Base-by-base conservation (phyloP, 2,888 invertebrate species). In the Trichopoda pennipes region DNA sequence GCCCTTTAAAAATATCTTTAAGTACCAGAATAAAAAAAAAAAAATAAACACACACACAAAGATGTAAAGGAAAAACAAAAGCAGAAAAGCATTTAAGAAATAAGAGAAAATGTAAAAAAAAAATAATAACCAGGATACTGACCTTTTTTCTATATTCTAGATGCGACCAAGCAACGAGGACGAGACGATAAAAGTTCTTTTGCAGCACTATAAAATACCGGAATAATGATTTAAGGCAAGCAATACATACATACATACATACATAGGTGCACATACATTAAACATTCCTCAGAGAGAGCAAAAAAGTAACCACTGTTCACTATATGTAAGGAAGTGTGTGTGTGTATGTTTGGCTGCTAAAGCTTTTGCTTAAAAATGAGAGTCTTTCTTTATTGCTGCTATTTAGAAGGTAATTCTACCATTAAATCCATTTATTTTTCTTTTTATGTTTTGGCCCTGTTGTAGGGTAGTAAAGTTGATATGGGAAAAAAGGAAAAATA, bases 51-150 rank as follows among this genome's bases (percentile, higher is more conserved):
- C n/a, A n/a, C n/a, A 42, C 17, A 14, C 23, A 28, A 38, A 68
- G 47, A 53, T 58, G 49, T 19, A 12, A 47, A 61, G 17, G n/a
- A n/a, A 64, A 58, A 47, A 21, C 21, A 63, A 68, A 58, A 70
- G n/a, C 42, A 19, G 23, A 21, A 75, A 68, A 42, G 3, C 14
- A 6, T 9, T 16, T 10, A 76, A 60, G 58, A 66, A 68, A 61
- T 51, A 49, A 55, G 47, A 55, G 53, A 42, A 80, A 73, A 53
- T 55, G 21, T 49, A 68, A 58, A 82, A 79, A 66, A 47, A n/a
- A 49, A 47, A 75, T 68, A 79, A 80, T 83, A 83, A 80, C 79
- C 74, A 81, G 84, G 84, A 84, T 84, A 84, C 84, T 84, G 84
- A 84, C 84, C 84, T 84, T 84, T 84, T 82, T 77, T 69, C 49